Evolutionary conservation across 2,797 vertebrate genomes (phyloP), one percentile per base, ranked within the genome.

Genomic region (Champsocephalus esox): DNA sequence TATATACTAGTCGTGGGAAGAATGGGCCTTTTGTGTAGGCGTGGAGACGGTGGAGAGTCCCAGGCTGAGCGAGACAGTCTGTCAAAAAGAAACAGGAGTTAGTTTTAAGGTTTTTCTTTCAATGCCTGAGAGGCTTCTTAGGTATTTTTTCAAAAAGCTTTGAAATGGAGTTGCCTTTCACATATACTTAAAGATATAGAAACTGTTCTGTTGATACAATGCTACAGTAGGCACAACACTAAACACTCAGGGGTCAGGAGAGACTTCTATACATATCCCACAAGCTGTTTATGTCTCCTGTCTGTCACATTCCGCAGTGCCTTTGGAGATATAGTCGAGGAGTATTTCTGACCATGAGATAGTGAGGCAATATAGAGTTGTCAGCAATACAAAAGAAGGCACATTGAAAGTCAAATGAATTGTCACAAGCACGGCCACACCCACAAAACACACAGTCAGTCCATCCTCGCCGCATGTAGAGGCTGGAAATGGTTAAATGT

Each of bases 1-100:
- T 93, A 92, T 90, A 87, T 60, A 88, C 70, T 70, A 76, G 86
- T 85, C 74, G 71, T 62, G 65, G 84, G 71, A 90, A 89, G 73
- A 92, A 89, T 89, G 63, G 73, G 28, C 69, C 79, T 88, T 91
- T 91, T 92, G 88, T 93, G 84, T 86, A 54, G 75, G 75, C 12
- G 21, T 78, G 57, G 81, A 77, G 83, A 82, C 66, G 68, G 68
- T 60, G 57, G 80, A 85, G 80, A 88, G 81, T 79, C 73, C 77
- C 67, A 70, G 64, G 61, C 77, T 70, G 57, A 86, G 71, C 61
- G 67, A 81, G 83, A 83, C 62, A 75, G 71, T 56, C 73, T 81
- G 66, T 83, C 87, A 84, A 84, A 89, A 82, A 79, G 66, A 64
- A 64, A 83, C 72, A 76, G 74, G 76, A 74, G 76, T 75, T 71